Evolutionary conservation across 2,113 vertebrate species (phyloP).

Genomic region (Acinonyx jubatus): DNA sequence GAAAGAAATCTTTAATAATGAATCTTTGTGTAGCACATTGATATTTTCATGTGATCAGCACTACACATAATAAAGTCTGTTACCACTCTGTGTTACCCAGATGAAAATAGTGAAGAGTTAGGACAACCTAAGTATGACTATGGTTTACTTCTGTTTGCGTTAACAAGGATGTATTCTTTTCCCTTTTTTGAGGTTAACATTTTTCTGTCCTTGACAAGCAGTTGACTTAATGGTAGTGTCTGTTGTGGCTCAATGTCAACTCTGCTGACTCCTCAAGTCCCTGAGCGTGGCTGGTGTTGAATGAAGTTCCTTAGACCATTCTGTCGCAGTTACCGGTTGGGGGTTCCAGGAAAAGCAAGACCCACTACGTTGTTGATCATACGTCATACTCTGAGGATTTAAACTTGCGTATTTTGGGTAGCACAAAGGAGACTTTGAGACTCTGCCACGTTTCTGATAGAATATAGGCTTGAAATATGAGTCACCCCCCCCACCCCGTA

Average conservation of each 20-base stretch:
- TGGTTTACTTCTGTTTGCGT: not conserved
- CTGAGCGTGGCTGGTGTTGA: not conserved
- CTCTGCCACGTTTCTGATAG: not conserved
- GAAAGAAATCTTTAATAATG: conserved; percentile 13
- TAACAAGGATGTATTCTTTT: not conserved
- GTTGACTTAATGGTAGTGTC: not conserved
- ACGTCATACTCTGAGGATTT: not conserved
- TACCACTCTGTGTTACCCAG: not conserved
- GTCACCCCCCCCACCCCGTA: accelerated
- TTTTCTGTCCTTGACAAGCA: not conserved
- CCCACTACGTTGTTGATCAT: not conserved
- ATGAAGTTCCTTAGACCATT: not conserved
- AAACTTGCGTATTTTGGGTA: not conserved
- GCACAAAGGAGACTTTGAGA: not conserved
- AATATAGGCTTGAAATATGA: not conserved
- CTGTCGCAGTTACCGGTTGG: not conserved
- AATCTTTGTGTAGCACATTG: not conserved
- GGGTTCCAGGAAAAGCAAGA: not conserved
- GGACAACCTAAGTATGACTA: not conserved
- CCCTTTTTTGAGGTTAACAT: not conserved
- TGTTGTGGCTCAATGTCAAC: accelerated
- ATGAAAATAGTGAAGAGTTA: not conserved
- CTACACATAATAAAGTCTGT: not conserved
- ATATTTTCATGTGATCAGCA: not conserved
- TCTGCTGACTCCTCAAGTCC: no score